Evolutionary conservation across 2,797 vertebrate species (phyloP).

Genomic region (Urophycis tenuis): DNA sequence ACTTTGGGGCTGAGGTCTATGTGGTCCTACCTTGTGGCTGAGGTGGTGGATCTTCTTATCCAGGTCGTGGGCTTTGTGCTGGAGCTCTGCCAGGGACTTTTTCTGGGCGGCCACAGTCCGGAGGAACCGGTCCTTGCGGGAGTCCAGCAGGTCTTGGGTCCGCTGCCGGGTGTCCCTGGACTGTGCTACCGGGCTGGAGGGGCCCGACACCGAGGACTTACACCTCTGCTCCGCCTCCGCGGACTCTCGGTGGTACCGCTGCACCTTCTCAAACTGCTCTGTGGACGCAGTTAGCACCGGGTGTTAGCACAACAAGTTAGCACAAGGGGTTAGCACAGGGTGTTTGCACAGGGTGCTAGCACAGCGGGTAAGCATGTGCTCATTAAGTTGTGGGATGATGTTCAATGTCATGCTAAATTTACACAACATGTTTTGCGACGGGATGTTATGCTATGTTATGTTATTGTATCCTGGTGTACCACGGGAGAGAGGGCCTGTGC

Average conservation of each 20-base stretch:
- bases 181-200: slow-evolving; percentile 56
- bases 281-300: background rate
- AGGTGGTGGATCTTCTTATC: slow-evolving; percentile 55
- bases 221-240: slow-evolving; percentile 60
- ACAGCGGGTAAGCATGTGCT: background rate
- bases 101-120: slow-evolving; percentile 58
- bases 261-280: slow-evolving; percentile 76
- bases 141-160: slow-evolving; percentile 54
- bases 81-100: slow-evolving; percentile 68
- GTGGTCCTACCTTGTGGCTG: slow-evolving; percentile 65
- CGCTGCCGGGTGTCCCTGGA: slow-evolving; percentile 42
- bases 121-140: slow-evolving; percentile 49
- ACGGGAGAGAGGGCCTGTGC: background rate
- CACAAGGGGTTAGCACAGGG: too few species aligned
- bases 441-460: too few species aligned
- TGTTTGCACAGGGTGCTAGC: too few species aligned
- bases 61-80: slow-evolving; percentile 62
- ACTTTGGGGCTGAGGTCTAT: slow-evolving; percentile 34
- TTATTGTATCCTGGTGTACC: too few species aligned
- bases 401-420: too few species aligned
- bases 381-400: too few species aligned
- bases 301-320: too few species aligned
- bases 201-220: slow-evolving; percentile 56
- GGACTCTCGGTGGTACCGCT: slow-evolving; percentile 63
- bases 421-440: too few species aligned